Base-by-base conservation (phyloP, 2,797 vertebrate genomes). In the Malacoctenus gilli region DNA sequence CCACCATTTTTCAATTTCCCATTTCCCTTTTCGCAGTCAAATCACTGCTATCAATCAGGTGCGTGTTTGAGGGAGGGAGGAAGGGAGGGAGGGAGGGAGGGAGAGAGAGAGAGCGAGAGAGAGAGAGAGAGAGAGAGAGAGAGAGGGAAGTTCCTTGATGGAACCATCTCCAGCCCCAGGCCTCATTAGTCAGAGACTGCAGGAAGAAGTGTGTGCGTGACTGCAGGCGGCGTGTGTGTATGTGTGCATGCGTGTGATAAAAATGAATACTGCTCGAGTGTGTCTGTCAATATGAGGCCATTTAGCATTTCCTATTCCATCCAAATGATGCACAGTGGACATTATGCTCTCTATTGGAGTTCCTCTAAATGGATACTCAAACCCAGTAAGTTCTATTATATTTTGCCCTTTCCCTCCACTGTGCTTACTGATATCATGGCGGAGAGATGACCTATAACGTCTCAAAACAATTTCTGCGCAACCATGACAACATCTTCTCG, bases 1-100 rank as follows among this genome's bases (percentile, higher is more conserved):
- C 72, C 76, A 77, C 87, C 89, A 89, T 91, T 93, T 92, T 92
- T 92, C 91, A 92, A 90, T 93, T 91, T 90, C 87, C 89, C 82
- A 87, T 91, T 91, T 88, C 83, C 87, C 78, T 82, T 90, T 91
- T 91, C 86, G 87, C 86, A 89, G 88, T 92, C 87, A 91, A 92
- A 92, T 91, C 89, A 85, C 85, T 80, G 89, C 87, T 87, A 91
- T 93, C 90, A 91, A 91, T 91, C 91, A 92, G 88, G 69, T 78
- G 67, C 38, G 77, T 66, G 80, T 83, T 83, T 82, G 79, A 84
- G 82, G 61, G 81, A 64, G 61, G 48, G 70, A 56, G 76, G 42
- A 54, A 25, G 56, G 30, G 47, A 22, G 43, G 42, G 56, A 43
- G 41, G 28, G 43, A 18, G 41, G 8, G 51, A 40, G 52, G 55